These are phyloP conservation scores for Lutraria lutraria DNA, from an alignment of 2,888 invertebrate genomes.

Conservation along the genomic window DNA sequence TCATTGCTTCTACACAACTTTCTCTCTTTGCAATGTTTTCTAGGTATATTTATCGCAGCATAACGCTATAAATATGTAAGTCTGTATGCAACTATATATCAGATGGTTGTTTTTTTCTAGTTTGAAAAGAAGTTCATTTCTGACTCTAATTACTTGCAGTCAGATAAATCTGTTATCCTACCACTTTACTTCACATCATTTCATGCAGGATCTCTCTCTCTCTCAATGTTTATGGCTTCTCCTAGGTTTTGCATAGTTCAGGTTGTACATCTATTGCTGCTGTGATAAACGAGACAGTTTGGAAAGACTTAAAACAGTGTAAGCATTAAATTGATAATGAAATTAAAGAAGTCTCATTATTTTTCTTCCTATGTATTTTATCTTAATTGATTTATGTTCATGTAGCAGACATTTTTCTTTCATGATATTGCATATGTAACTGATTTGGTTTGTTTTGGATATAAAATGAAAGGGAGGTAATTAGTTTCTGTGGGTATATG, in stretches of 20 bases:
- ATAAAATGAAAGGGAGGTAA: neutral
- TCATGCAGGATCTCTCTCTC: conserved; percentile 6
- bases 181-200: conserved; percentile 39
- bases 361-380: conserved; percentile 2
- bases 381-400: conserved; percentile 16
- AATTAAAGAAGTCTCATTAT: conserved; percentile 20
- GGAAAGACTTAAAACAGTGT: conserved; percentile 15
- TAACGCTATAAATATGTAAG: no score
- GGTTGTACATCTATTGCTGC: conserved; percentile 23
- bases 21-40: no score
- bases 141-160: conserved; percentile 51
- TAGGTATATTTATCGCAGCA: no score
- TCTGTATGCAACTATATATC: neutral
- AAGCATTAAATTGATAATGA: conserved; percentile 24
- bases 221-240: conserved; percentile 22
- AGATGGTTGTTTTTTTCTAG: neutral
- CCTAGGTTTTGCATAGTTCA: conserved; percentile 21
- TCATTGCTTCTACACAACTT: no score
- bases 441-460: neutral
- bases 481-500: no score
- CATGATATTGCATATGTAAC: conserved; percentile 1
- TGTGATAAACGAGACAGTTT: conserved; percentile 32
- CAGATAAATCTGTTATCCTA: conserved; percentile 54
- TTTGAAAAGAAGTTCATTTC: neutral
- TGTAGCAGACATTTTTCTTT: conserved; percentile 23